Evolutionary conservation across 2,888 invertebrate genomes (phyloP).

Genomic region (Oeneis ivallda): DNA sequence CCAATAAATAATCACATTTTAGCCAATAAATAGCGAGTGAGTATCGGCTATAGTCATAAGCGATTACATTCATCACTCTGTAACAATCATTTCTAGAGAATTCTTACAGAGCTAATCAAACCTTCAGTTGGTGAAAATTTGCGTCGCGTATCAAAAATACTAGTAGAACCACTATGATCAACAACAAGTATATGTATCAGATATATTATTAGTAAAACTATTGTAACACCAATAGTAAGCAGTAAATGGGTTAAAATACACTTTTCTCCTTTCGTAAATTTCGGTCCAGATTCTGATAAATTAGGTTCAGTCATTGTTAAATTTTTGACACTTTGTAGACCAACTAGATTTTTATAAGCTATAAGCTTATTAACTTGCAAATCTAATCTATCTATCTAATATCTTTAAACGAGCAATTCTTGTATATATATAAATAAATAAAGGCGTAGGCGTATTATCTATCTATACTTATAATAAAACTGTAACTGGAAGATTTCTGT

Average conservation of each 20-base stretch:
- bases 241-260: constrained; percentile 60
- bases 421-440: no score
- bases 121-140: background rate
- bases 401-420: no score
- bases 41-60: no score
- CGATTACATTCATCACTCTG: no score
- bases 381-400: no score
- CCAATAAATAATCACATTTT: no score
- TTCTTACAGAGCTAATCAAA: background rate
- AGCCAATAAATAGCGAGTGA: no score
- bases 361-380: no score
- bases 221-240: constrained; percentile 51
- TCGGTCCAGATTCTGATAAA: constrained; percentile 29
- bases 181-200: constrained; percentile 54
- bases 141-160: constrained; percentile 43
- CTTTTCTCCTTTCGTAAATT: constrained; percentile 68
- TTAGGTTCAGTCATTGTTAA: constrained; percentile 7
- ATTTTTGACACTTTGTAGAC: constrained; percentile 3
- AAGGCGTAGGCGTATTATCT: no score
- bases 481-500: no score
- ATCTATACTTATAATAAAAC: no score
- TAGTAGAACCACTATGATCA: constrained; percentile 46
- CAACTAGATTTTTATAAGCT: constrained; percentile 27
- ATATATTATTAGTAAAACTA: constrained; percentile 50
- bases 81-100: no score